Percentiles rank a stretch among this genome's conserved stretches.
These are phyloP conservation scores for honey bee (Apis mellifera) DNA, from an alignment of 1,140 invertebrate species.

Conservation along the genomic window Amel_HAv3.1 CM009941.2:14261001-14261500, in stretches of 20 bases:
- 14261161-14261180: slow-evolving; percentile 94
- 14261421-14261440: slow-evolving; percentile 93
- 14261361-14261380: slow-evolving; percentile 94
- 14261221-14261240: slow-evolving; percentile 95
- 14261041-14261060: no score
- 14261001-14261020: no score
- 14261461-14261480: slow-evolving; percentile 94
- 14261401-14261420: slow-evolving; percentile 95
- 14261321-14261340: slow-evolving; percentile 97
- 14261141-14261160: slow-evolving; percentile 96
- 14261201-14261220: slow-evolving; percentile 93
- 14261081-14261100: slow-evolving; percentile 92
- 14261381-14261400: slow-evolving; percentile 96
- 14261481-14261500: slow-evolving; percentile 92
- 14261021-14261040: no score
- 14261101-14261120: slow-evolving; percentile 96
- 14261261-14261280: no score
- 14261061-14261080: slow-evolving; percentile 92
- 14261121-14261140: slow-evolving; percentile 94
- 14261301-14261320: slow-evolving; percentile 87
- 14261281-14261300: no score
- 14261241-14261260: no score
- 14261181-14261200: slow-evolving; percentile 91
- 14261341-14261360: slow-evolving; percentile 93
- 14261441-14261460: slow-evolving; percentile 97